Base-by-base conservation (phyloP, 1,140 invertebrate species). In the Diploscapter pachys region DNA sequence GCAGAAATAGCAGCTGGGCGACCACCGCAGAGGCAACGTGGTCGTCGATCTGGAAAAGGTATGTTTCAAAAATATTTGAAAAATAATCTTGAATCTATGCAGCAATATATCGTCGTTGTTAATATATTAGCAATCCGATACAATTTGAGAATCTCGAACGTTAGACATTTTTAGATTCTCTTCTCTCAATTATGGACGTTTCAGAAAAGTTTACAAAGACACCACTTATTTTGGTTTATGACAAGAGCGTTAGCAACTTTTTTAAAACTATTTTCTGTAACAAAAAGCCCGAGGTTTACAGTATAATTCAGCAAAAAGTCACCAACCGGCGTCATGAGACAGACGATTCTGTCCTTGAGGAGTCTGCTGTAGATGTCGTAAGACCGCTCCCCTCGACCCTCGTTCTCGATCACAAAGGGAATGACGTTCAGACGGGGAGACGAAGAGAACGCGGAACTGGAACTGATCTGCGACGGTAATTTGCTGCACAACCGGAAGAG, bases 341-440 rank as follows among this genome's bases (percentile, higher is more conserved):
- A 97, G 78, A 98, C 92, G 78, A 98, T 97, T 77, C 95, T 88
- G 85, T 97, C 95, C 86, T 95, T 95, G 0, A 98, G 86, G 9
- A 98, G 89, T 78, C 95, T 87, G 0, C 94, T 96, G 86, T 93
- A 98, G 85, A 98, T 97, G 85, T 98, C 95, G 87, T 96, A 97
- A 5, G 93, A 91, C 75, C 94, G 88, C 88, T 98, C 95, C 55
- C 93, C 93, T 84, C 92, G 86, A 55, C 94, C 93, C 73, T 93
- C 94, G 88, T 96, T 93, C 86, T 97, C 95, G 51, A 97, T 91
- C 2, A 97, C 94, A 81, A 96, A 93, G 13, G 95, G 95, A 78
- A 97, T 90, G 57, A 48, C 66, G 13, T 62, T 64, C 9, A 56
- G 54, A 2, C 65, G 48, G 49, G 59, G 61, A 55, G 56, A 31